A percentile compares a stretch with the other conserved stretches of the same genome.
phyloP scores from a whole-genome alignment of 2,888 invertebrate species.

The Globia sparganii region DNA sequence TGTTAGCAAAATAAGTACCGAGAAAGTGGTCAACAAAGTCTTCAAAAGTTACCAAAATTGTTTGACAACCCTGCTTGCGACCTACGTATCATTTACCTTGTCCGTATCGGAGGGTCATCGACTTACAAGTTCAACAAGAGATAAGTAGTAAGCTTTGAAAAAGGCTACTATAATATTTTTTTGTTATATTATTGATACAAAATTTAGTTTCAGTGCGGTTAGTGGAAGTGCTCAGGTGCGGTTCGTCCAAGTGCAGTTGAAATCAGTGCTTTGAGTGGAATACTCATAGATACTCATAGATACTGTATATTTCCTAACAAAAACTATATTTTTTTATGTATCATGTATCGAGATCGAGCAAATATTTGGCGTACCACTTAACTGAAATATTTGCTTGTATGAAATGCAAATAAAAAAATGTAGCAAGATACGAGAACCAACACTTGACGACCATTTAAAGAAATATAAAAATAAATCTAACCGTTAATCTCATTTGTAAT shows the following conservation, averaged over 20 bases:
- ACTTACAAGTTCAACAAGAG: conserved; percentile 68
- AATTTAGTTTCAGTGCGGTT: too few relatives aligned
- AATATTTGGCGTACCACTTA: conserved; percentile 8
- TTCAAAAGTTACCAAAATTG: conserved; percentile 8
- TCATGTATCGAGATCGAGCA: not conserved
- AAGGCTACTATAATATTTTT: conserved; percentile 42
- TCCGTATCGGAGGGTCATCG: conserved; percentile 66
- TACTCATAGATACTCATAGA: too few relatives aligned
- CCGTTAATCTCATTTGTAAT: not conserved
- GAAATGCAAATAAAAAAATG: not conserved
- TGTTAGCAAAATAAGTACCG: not conserved
- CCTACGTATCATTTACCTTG: conserved; percentile 54
- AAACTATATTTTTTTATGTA: not conserved
- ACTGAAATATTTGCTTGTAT: not conserved
- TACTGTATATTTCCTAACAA: not conserved
- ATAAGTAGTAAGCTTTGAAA: conserved; percentile 32
- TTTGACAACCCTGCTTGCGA: conserved; percentile 49
- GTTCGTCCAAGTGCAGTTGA: too few relatives aligned
- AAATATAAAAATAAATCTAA: not conserved
- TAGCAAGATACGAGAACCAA: not conserved
- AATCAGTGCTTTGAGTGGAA: too few relatives aligned
- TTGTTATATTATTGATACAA: conserved; percentile 35
- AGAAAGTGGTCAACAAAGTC: conserved; percentile 8
- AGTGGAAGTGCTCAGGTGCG: too few relatives aligned
- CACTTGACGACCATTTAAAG: not conserved